A percentile compares a stretch with the other conserved stretches of the same genome.
These are phyloP conservation scores for Rhinophrynus dorsalis DNA, from an alignment of 2,797 vertebrate species.

Conservation along the genomic window DNA sequence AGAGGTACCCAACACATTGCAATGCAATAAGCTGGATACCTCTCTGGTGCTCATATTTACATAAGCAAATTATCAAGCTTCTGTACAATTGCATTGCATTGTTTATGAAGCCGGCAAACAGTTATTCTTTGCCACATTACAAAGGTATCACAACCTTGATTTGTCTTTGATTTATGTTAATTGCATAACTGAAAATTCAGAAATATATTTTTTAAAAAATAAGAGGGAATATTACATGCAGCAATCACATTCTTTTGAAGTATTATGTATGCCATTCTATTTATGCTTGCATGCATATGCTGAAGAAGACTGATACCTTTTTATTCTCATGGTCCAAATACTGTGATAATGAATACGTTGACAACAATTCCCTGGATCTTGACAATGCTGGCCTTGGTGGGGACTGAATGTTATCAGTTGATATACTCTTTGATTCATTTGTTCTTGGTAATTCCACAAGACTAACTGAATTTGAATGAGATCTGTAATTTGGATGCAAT, in stretches of 20 bases:
- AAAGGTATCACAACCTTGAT: too few relatives aligned
- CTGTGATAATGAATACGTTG: constrained; percentile 66
- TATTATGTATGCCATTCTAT: too few relatives aligned
- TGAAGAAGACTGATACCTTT: constrained; percentile 67
- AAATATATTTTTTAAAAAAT: neutral
- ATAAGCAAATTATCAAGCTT: too few relatives aligned
- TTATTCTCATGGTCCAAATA: constrained; percentile 73
- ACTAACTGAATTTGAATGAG: constrained; percentile 54
- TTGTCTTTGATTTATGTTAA: too few relatives aligned
- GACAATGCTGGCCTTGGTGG: constrained; percentile 74
- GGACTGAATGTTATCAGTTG: constrained; percentile 67
- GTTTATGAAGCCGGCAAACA: too few relatives aligned
- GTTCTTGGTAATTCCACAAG: constrained; percentile 46
- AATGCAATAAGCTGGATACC: too few relatives aligned
- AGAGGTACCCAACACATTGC: too few relatives aligned
- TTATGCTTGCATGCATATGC: constrained; percentile 53
- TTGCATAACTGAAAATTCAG: too few relatives aligned
- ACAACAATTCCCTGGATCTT: constrained; percentile 72
- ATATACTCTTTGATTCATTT: constrained; percentile 54
- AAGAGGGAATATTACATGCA: neutral
- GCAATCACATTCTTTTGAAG: neutral
- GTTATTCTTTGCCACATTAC: too few relatives aligned
- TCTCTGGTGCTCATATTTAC: too few relatives aligned
- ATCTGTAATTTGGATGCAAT: constrained; percentile 29
- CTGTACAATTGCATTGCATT: too few relatives aligned